A percentile compares a stretch with the other conserved stretches of the same genome.
Conservation (phyloP, 2,888 invertebrate genomes). For the Dicyrtomina minuta region DNA sequence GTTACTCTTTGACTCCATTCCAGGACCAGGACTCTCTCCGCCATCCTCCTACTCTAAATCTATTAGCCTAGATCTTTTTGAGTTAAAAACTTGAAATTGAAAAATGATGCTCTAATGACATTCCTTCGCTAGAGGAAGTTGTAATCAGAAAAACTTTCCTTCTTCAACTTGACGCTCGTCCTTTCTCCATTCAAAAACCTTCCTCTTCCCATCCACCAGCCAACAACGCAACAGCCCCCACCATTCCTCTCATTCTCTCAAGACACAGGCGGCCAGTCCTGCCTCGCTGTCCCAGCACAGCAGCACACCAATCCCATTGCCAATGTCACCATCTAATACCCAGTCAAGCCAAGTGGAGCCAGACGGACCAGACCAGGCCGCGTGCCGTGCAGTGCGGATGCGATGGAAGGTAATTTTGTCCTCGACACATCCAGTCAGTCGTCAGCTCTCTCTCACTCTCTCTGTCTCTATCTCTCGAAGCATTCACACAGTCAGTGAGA, state of each 20-base stretch:
- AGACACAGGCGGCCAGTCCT: not conserved
- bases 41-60: not conserved
- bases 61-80: conserved; percentile 19
- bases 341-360: no score
- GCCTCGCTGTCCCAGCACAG: no score
- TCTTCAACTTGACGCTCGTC: not conserved
- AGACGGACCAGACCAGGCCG: no score
- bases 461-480: not conserved
- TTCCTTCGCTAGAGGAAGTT: not conserved
- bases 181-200: not conserved
- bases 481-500: not conserved
- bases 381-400: no score
- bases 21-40: no score
- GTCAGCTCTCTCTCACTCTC: not conserved
- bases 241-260: not conserved
- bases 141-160: not conserved
- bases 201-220: not conserved
- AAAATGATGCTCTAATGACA: no score
- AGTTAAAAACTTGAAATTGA: conserved; percentile 19
- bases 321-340: no score
- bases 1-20: not conserved
- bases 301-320: no score
- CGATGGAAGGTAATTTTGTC: no score
- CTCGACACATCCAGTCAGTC: no score
- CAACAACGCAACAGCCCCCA: not conserved